Conservation (phyloP, 2,888 invertebrate species). For the Serrognathus titanus region DNA sequence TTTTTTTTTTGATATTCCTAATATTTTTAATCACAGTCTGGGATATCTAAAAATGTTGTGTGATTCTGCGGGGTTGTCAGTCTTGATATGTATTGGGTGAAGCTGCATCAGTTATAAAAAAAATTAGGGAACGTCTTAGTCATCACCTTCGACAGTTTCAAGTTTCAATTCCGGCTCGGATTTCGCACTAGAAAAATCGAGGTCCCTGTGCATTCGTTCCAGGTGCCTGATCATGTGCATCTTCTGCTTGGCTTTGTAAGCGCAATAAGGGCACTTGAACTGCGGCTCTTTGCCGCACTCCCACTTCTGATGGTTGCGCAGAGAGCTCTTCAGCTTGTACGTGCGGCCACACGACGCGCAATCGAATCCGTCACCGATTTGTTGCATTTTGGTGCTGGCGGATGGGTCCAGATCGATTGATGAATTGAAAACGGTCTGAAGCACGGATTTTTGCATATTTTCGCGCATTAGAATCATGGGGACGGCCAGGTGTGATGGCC, state of each 20-base stretch:
- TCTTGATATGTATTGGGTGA: too few species aligned
- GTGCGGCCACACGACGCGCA: constrained; percentile 20
- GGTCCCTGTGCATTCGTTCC: constrained; percentile 71
- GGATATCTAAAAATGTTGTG: too few species aligned
- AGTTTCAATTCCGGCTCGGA: background rate
- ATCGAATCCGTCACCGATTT: background rate
- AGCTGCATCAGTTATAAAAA: background rate
- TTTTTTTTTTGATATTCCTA: too few species aligned
- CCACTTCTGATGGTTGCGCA: constrained; percentile 25
- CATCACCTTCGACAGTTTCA: background rate
- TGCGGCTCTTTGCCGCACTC: constrained; percentile 76
- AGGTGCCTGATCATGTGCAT: constrained; percentile 76
- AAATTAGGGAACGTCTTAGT: background rate
- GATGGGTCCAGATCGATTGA: background rate
- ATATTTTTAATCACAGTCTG: too few species aligned
- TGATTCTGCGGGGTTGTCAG: too few species aligned
- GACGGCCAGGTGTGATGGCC: background rate
- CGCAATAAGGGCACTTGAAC: constrained; percentile 73
- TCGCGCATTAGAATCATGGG: background rate
- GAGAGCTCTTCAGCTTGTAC: constrained; percentile 23
- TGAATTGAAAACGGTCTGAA: background rate
- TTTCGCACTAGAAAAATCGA: constrained; percentile 23
- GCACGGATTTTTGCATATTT: background rate
- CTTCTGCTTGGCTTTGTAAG: constrained; percentile 75
- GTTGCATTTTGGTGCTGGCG: background rate